Evolutionary conservation across 2,888 invertebrate genomes (phyloP), one percentile per base, ranked within the genome.

Genomic region (Andrena camellia): DNA sequence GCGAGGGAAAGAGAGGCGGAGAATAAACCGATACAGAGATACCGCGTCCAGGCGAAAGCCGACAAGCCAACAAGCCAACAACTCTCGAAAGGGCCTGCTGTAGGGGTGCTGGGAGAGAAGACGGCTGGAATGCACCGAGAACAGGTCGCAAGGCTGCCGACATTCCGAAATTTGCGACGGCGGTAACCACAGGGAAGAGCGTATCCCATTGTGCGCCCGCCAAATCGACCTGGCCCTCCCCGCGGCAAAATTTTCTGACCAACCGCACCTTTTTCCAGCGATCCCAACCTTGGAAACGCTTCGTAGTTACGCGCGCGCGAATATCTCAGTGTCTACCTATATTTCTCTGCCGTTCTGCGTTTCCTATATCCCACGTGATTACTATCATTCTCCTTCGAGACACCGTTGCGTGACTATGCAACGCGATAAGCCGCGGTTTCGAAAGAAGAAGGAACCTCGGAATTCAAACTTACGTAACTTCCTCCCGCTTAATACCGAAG

Each of bases 91-190:
- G 76, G 82, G 83, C 67, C 81, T 78, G 86, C 76, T 70, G 74
- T 76, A 80, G 74, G 88, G 86, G 81, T 88, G 87, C 88, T 81
- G 79, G 75, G 82, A 63, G 82, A 80, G 84, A 83, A 81, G 81
- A 71, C 79, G 84, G 74, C 85, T 88, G 92, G 92, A 92, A 92
- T 92, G 91, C 90, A 90, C 89, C 86, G 85, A 89, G 92, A 90
- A 92, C 92, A 91, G 92, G 91, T 91, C 91, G 90, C 90, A 90
- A 92, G 90, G 88, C 90, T 89, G 91, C 92, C 90, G 89, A 86
- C 92, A 92, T 92, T 92, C 92, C 91, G 81, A 92, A 92, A 92
- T 92, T 92, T 90, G 89, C 92, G 90, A 90, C 89, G 86, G 88
- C 84, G 83, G 63, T 71, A 62, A 52, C 59, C 52, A 35, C 75